Conservation (phyloP, 2,797 vertebrate genomes). For the Scolopax rusticola region DNA sequence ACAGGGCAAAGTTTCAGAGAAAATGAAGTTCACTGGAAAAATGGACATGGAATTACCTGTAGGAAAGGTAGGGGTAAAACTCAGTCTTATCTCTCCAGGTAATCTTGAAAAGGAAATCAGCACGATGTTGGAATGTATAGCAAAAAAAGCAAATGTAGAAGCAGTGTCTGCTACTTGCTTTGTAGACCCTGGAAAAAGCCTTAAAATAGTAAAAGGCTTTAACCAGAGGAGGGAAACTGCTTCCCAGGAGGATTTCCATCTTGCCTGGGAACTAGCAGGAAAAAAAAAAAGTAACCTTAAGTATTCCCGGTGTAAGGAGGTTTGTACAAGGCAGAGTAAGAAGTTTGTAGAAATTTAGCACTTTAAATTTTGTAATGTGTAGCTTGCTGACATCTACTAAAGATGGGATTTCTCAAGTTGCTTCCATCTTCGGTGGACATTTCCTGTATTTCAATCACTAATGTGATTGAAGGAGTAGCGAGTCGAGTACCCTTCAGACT, state of each 20-base stretch:
- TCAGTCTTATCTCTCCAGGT: not conserved
- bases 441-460: not conserved
- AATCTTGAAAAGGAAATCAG: not conserved
- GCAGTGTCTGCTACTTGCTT: not conserved
- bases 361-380: not conserved
- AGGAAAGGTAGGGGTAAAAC: not conserved
- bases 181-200: not conserved
- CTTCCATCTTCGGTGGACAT: not conserved
- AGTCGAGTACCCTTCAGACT: not conserved
- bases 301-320: not conserved
- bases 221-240: not conserved
- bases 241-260: not conserved
- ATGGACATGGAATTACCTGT: not conserved
- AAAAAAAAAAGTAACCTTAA: not conserved
- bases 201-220: not conserved
- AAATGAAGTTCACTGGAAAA: not conserved
- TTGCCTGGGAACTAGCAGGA: not conserved
- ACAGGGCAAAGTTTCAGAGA: not conserved
- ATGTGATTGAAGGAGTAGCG: not conserved
- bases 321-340: not conserved
- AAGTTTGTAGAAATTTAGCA: not conserved
- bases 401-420: not conserved
- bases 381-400: not conserved
- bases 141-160: not conserved
- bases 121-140: not conserved